Evolutionary conservation across 2,888 invertebrate species (phyloP).

Genomic region (Thymelicus acteon): DNA sequence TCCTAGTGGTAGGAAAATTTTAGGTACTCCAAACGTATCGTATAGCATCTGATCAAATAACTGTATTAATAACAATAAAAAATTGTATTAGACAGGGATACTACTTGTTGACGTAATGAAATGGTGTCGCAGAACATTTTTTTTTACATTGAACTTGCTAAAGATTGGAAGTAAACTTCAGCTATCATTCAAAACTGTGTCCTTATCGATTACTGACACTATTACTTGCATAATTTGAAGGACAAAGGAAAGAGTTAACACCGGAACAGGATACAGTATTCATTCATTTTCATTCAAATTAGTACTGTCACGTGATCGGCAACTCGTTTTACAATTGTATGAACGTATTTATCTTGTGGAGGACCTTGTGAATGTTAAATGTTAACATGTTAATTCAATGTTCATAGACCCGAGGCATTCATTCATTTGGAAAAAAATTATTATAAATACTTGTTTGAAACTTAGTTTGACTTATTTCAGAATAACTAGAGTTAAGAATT

Average conservation of each 20-base stretch:
- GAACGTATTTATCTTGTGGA: background rate
- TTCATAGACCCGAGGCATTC: no score
- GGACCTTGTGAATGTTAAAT: background rate
- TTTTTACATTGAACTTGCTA: no score
- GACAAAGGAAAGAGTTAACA: slow-evolving; percentile 21
- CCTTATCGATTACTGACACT: background rate
- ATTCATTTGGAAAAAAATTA: no score
- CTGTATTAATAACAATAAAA: background rate
- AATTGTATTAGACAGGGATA: no score
- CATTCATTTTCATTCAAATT: slow-evolving; percentile 28
- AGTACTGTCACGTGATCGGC: slow-evolving; percentile 11
- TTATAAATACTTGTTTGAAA: no score
- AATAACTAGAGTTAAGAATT: no score
- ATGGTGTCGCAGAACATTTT: background rate
- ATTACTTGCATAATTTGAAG: slow-evolving; percentile 27
- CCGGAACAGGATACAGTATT: slow-evolving; percentile 21
- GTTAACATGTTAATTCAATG: no score
- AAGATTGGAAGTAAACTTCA: no score
- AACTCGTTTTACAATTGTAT: slow-evolving; percentile 8
- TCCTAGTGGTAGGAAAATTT: no score
- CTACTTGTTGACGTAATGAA: background rate
- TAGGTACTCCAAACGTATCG: no score
- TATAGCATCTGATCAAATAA: background rate
- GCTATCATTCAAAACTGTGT: background rate
- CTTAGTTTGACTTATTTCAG: no score